Conservation (phyloP, 1,140 invertebrate species). For the Leptonema lineaticorne region DNA sequence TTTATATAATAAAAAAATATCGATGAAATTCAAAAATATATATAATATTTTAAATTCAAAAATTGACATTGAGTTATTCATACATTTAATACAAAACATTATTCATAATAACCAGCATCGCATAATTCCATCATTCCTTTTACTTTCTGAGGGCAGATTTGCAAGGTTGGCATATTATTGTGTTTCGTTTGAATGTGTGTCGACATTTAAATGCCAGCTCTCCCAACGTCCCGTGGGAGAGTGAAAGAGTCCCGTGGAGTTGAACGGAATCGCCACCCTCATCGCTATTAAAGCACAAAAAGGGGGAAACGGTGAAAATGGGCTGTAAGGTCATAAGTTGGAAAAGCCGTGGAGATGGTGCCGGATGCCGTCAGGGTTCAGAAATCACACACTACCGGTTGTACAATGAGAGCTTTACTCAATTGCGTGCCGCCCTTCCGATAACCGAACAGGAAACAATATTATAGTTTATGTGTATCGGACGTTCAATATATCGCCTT, state of each 20-base stretch:
- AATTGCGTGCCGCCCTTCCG: slow-evolving; percentile 35
- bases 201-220: slow-evolving; percentile 41
- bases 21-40: no score
- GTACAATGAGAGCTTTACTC: slow-evolving; percentile 33
- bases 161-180: slow-evolving; percentile 32
- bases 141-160: not conserved
- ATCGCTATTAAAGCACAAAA: no score
- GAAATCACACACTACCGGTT: slow-evolving; percentile 33
- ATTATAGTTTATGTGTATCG: slow-evolving; percentile 29
- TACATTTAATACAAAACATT: not conserved
- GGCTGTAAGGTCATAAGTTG: slow-evolving; percentile 4
- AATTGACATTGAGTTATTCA: no score
- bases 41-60: no score
- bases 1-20: no score
- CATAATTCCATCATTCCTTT: not conserved
- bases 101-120: not conserved
- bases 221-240: slow-evolving; percentile 24
- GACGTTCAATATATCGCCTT: not conserved
- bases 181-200: slow-evolving; percentile 35
- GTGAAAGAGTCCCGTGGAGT: not conserved
- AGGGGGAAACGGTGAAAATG: no score
- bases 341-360: slow-evolving; percentile 23
- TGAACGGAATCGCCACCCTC: no score
- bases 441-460: slow-evolving; percentile 41
- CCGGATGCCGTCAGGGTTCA: slow-evolving; percentile 40